Evolutionary conservation across 2,888 invertebrate species (phyloP).

Genomic region (Odontothrips loti): DNA sequence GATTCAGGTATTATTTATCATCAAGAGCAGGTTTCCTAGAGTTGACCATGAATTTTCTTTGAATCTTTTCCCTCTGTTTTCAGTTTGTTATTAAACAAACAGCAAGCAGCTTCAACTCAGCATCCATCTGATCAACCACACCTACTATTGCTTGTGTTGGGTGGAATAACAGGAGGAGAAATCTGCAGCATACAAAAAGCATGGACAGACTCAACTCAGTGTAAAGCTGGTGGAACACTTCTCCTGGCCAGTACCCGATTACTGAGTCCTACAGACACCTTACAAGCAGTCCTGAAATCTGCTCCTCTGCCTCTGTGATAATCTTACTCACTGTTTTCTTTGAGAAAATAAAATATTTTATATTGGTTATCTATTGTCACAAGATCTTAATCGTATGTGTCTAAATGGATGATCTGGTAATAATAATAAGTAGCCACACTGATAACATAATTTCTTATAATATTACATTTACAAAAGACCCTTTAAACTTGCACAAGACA

Average conservation of each 20-base stretch:
- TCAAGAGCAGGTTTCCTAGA: neutral
- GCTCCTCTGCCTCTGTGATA: neutral
- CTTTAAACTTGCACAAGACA: neutral
- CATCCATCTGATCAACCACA: neutral
- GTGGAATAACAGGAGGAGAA: conserved; percentile 5
- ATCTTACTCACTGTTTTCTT: neutral
- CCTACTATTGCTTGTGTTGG: neutral
- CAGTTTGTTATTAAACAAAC: neutral
- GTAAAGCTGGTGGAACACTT: neutral
- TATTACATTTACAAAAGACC: neutral
- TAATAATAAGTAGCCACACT: no score
- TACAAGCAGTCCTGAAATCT: neutral
- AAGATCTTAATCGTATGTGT: neutral
- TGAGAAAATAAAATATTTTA: neutral
- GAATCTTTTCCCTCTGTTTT: no score
- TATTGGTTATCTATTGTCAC: neutral
- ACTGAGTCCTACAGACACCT: neutral
- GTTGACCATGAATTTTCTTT: neutral
- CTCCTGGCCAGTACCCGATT: neutral
- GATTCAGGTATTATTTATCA: neutral
- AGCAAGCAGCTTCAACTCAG: neutral
- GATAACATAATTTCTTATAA: no score
- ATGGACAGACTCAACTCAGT: neutral
- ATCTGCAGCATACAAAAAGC: neutral
- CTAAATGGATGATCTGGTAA: neutral